phyloP scores from a whole-genome alignment of 2,113 vertebrate species.

The Talpa occidentalis region DNA sequence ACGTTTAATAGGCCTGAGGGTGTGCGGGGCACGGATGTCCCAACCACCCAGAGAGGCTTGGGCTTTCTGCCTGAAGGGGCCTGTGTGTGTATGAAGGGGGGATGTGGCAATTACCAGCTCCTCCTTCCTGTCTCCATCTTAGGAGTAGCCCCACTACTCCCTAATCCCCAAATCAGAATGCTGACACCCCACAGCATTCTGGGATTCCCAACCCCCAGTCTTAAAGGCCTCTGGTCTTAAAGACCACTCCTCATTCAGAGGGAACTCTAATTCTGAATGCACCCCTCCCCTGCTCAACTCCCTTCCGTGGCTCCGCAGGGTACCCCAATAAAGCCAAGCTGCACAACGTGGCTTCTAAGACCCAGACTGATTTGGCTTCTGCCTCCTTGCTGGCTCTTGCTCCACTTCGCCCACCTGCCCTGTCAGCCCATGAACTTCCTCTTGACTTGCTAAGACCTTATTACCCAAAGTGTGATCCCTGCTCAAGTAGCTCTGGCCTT shows the following conservation, averaged over 20 bases:
- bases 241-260: neutral
- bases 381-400: neutral
- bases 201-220: neutral
- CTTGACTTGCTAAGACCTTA: neutral
- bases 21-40: neutral
- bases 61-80: neutral
- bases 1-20: neutral
- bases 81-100: neutral
- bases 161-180: neutral
- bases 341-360: neutral
- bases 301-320: neutral
- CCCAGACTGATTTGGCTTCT: neutral
- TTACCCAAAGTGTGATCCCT: neutral
- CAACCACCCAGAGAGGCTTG: neutral
- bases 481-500: neutral
- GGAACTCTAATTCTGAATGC: neutral
- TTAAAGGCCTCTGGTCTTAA: neutral
- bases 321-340: neutral
- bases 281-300: neutral
- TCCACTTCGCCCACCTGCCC: neutral
- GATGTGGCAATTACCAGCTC: neutral
- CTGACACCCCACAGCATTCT: neutral
- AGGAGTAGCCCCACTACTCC: neutral
- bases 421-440: neutral
- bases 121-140: neutral